Evolutionary conservation across 2,797 vertebrate species (phyloP).

Genomic region (Alosa sapidissima): DNA sequence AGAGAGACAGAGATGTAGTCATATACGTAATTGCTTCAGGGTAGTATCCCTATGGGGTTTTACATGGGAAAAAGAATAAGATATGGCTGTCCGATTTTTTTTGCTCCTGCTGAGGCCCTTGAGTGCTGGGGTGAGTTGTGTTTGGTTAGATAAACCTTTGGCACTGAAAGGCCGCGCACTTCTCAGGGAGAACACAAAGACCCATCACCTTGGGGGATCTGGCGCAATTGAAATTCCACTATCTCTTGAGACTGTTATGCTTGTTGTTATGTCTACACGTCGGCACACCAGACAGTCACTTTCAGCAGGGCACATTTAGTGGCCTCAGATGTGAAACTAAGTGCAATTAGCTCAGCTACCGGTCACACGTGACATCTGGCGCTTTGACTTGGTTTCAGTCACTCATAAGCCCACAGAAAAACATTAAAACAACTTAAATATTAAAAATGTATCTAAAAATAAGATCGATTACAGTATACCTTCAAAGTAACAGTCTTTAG

Average conservation of each 20-base stretch:
- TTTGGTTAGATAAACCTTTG: slow-evolving; percentile 4
- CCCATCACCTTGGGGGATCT: slow-evolving; percentile 20
- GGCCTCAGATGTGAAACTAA: not conserved
- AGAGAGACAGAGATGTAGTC: not conserved
- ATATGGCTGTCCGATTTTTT: not conserved
- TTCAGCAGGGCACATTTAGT: slow-evolving; percentile 2
- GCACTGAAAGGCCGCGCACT: not conserved
- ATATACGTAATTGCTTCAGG: slow-evolving; percentile 3
- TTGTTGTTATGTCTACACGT: slow-evolving; percentile 12
- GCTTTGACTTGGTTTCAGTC: not conserved
- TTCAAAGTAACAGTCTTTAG: not conserved
- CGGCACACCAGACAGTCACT: not conserved
- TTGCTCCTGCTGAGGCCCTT: not conserved
- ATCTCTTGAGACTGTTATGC: slow-evolving; percentile 8
- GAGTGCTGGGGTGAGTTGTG: not conserved
- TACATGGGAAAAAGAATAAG: not conserved
- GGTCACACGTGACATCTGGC: not conserved
- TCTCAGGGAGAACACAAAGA: slow-evolving; percentile 14
- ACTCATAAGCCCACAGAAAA: not conserved
- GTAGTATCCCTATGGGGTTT: slow-evolving; percentile 1
- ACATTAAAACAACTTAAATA: not conserved
- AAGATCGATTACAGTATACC: not conserved
- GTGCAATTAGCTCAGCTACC: not conserved
- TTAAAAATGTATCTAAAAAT: not conserved
- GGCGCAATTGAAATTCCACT: not conserved